phyloP scores from a whole-genome alignment of 2,888 invertebrate genomes.

The Chouioia cunea region DNA sequence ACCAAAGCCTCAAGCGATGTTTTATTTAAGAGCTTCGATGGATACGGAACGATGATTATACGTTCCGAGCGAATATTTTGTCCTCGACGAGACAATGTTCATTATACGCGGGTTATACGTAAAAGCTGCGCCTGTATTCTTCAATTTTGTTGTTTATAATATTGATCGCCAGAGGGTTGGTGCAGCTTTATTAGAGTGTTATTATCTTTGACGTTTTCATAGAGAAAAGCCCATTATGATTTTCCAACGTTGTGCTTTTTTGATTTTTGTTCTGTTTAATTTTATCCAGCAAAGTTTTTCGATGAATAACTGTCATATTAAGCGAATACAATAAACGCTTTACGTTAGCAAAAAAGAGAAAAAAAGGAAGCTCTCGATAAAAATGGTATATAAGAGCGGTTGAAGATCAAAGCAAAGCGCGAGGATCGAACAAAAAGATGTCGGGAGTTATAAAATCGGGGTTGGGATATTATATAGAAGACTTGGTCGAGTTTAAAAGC shows the following conservation, averaged over 20 bases:
- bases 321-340: no score
- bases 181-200: background rate
- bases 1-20: slow-evolving; percentile 6
- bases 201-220: background rate
- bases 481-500: slow-evolving; percentile 18
- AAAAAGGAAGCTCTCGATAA: background rate
- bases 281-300: no score
- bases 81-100: slow-evolving; percentile 37
- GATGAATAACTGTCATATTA: no score
- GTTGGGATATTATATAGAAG: slow-evolving; percentile 2
- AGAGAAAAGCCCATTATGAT: no score
- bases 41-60: slow-evolving; percentile 30
- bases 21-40: background rate
- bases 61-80: slow-evolving; percentile 29
- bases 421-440: slow-evolving; percentile 18
- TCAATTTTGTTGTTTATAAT: slow-evolving; percentile 1
- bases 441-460: background rate
- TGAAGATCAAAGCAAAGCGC: slow-evolving; percentile 10
- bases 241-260: no score
- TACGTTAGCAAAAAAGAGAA: background rate
- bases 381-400: background rate
- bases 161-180: background rate
- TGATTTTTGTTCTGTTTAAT: background rate
- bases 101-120: background rate
- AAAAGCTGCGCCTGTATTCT: no score